phyloP scores from a whole-genome alignment of 2,888 invertebrate species.

The Abrostola triplasia region DNA sequence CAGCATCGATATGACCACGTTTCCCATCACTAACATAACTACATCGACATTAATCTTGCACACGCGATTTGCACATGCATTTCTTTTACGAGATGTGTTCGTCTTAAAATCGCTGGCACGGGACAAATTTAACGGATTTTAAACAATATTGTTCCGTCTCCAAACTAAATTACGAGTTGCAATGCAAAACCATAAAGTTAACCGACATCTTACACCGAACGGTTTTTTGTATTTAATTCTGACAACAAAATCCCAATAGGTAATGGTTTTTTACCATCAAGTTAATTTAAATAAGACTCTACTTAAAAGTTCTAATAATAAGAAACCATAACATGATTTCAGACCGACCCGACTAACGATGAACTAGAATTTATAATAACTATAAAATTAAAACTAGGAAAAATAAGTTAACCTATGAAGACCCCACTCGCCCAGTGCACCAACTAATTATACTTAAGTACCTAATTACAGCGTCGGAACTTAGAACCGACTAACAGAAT shows the following conservation, averaged over 20 bases:
- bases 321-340: too few species aligned
- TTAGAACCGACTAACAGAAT: conserved; percentile 8
- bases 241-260: conserved; percentile 12
- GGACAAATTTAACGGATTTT: conserved; percentile 47
- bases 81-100: conserved; percentile 36
- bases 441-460: too few species aligned
- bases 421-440: too few species aligned
- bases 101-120: conserved; percentile 40
- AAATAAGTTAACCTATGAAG: too few species aligned
- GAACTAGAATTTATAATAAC: too few species aligned
- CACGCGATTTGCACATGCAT: conserved; percentile 42
- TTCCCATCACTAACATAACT: conserved; percentile 28
- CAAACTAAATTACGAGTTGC: conserved; percentile 37
- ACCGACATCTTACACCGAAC: conserved; percentile 29
- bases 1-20: conserved; percentile 11
- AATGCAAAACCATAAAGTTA: too few species aligned
- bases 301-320: too few species aligned
- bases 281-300: too few species aligned
- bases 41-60: conserved; percentile 49
- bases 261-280: conserved; percentile 22
- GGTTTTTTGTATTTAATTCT: conserved; percentile 31
- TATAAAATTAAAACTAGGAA: too few species aligned
- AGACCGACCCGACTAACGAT: too few species aligned
- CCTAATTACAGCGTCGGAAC: too few species aligned
- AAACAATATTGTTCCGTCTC: conserved; percentile 27